Conservation (phyloP, 2,797 vertebrate species). For the Merluccius polli region DNA sequence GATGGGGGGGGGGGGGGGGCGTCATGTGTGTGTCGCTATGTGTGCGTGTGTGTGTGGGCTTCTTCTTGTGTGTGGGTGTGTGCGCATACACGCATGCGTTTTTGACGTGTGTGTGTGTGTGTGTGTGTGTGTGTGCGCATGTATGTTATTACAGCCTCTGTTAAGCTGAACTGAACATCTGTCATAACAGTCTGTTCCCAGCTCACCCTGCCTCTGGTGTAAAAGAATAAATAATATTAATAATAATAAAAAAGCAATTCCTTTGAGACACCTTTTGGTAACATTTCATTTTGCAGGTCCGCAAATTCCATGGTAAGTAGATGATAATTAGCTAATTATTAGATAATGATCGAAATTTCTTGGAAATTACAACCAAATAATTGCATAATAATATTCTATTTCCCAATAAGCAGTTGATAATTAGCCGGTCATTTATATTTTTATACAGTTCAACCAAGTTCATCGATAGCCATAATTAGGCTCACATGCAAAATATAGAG, state of each 20-base stretch:
- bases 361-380: too few species aligned
- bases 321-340: too few species aligned
- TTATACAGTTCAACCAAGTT: too few species aligned
- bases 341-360: too few species aligned
- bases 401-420: too few species aligned
- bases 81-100: too few species aligned
- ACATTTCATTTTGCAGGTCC: too few species aligned
- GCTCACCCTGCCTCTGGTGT: slow-evolving; percentile 35
- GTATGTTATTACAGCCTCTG: slow-evolving; percentile 49
- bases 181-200: slow-evolving; percentile 52
- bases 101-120: slow-evolving; percentile 17
- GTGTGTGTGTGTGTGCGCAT: slow-evolving; percentile 28
- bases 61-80: not conserved
- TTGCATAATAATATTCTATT: too few species aligned
- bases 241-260: slow-evolving; percentile 38
- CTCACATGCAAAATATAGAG: too few species aligned
- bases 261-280: slow-evolving; percentile 13
- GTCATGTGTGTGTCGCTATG: not conserved
- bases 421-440: too few species aligned
- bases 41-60: slow-evolving; percentile 13
- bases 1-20: not conserved
- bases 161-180: slow-evolving; percentile 60
- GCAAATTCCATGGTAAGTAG: too few species aligned
- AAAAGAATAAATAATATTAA: slow-evolving; percentile 7
- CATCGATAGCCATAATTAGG: too few species aligned